Conservation (phyloP, 1,140 invertebrate species). For the Euura lappo region DNA sequence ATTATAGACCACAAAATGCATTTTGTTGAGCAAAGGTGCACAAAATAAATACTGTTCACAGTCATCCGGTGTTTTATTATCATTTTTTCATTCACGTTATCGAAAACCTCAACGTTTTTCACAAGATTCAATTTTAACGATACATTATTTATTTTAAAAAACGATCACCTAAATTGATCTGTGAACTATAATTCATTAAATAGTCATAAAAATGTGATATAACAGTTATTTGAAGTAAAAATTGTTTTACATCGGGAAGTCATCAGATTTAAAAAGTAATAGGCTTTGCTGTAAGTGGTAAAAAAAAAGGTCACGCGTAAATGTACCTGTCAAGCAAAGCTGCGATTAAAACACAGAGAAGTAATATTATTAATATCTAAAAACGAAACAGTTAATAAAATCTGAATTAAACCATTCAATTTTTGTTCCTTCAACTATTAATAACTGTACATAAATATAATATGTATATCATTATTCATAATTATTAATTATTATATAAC, state of each 20-base stretch:
- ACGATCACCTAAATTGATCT: too few species aligned
- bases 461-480: background rate
- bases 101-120: too few species aligned
- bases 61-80: background rate
- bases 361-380: background rate
- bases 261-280: too few species aligned
- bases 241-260: too few species aligned
- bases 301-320: too few species aligned
- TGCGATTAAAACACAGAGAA: too few species aligned
- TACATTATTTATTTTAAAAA: background rate
- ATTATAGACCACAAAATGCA: background rate
- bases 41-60: slow-evolving; percentile 6
- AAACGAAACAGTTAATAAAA: background rate
- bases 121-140: background rate
- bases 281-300: too few species aligned
- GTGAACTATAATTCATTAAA: too few species aligned
- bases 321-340: too few species aligned
- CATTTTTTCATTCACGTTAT: too few species aligned
- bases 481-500: background rate
- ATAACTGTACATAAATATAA: slow-evolving; percentile 2
- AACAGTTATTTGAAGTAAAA: too few species aligned
- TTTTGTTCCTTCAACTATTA: background rate
- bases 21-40: slow-evolving; percentile 1
- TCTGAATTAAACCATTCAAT: background rate
- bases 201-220: too few species aligned